Evolutionary conservation across 1,140 invertebrate species (phyloP).

Genomic region (Octopus bimaculoides): DNA sequence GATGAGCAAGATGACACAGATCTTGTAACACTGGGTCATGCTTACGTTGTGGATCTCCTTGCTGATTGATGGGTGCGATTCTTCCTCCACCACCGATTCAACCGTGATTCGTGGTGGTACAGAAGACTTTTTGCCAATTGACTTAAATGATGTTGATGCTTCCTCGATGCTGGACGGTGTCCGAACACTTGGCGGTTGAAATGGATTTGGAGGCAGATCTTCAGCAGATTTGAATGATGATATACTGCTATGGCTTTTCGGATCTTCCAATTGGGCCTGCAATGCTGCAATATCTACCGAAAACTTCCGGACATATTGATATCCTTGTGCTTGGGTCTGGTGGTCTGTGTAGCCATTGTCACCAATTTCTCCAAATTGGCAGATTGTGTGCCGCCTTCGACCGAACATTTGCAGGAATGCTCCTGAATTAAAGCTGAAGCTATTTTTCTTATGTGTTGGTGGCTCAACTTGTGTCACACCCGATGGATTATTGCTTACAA

Average conservation of each 20-base stretch:
- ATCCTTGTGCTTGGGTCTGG: slow-evolving; percentile 40
- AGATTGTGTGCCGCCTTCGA: slow-evolving; percentile 46
- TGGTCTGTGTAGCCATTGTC: slow-evolving; percentile 25
- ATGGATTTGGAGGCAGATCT: slow-evolving; percentile 21
- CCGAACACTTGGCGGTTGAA: not conserved
- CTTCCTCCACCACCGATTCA: slow-evolving; percentile 11
- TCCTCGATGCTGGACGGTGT: not conserved
- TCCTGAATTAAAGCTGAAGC: slow-evolving; percentile 11
- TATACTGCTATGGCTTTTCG: slow-evolving; percentile 45
- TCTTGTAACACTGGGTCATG: slow-evolving; percentile 29
- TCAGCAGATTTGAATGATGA: slow-evolving; percentile 48
- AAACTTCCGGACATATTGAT: slow-evolving; percentile 54
- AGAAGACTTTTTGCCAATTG: not conserved
- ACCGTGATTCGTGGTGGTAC: slow-evolving; percentile 20
- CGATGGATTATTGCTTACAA: not conserved
- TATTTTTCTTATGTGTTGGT: slow-evolving; percentile 20
- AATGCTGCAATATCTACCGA: slow-evolving; percentile 54
- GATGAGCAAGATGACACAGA: slow-evolving; percentile 35
- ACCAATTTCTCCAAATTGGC: slow-evolving; percentile 42
- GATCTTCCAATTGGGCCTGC: slow-evolving; percentile 53
- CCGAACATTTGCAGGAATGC: slow-evolving; percentile 30
- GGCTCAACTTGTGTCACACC: not conserved
- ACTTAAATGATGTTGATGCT: not conserved
- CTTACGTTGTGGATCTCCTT: slow-evolving; percentile 8
- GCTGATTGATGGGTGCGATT: slow-evolving; percentile 13